Evolutionary conservation across 2,888 invertebrate species (phyloP), one percentile per base, ranked within the genome.

Genomic region (Cantharis nigra): DNA sequence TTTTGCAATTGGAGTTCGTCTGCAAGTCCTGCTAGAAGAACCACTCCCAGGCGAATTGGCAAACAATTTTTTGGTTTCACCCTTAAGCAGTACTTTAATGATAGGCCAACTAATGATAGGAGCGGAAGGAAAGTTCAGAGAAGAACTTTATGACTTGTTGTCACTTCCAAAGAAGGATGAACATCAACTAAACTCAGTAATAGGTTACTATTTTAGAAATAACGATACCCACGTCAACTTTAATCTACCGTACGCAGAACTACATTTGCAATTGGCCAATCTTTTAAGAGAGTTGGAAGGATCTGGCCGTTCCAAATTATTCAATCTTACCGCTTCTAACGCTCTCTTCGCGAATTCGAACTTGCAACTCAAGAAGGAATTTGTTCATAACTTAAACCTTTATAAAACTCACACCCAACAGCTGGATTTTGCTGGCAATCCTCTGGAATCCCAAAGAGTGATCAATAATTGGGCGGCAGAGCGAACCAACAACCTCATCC

Each of bases 101-200:
- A 82, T 89, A 16, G 87, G 85, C 0, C 86, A 89, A 81, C 80
- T 89, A 69, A 84, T 88, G 82, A 78, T 89, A 16, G 89, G 88
- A 0, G 85, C 89, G 3, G 84, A 86, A 71, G 87, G 87, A 14
- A 81, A 84, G 20, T 85, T 88, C 16, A 81, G 84, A 63, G 82
- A 84, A 5, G 84, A 87, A 65, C 83, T 89, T 3, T 84, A 85
- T 77, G 83, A 86, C 3, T 80, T 88, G 4, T 79, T 88, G 20
- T 83, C 86, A 0, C 71, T 88, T 10, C 81, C 84, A 5, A 70
- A 77, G 77, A n/a, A 78, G 69, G 30, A 62, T 30, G 10, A 69
- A 69, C 69, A 80, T 16, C 65, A 81, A 7, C 78, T 81, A 62
- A 80, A 78, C 14, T 77, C 82, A 3, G 71, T 75, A 7, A 78